Base-by-base conservation (phyloP, 2,113 vertebrate species). In the Nipponia nippon region DNA sequence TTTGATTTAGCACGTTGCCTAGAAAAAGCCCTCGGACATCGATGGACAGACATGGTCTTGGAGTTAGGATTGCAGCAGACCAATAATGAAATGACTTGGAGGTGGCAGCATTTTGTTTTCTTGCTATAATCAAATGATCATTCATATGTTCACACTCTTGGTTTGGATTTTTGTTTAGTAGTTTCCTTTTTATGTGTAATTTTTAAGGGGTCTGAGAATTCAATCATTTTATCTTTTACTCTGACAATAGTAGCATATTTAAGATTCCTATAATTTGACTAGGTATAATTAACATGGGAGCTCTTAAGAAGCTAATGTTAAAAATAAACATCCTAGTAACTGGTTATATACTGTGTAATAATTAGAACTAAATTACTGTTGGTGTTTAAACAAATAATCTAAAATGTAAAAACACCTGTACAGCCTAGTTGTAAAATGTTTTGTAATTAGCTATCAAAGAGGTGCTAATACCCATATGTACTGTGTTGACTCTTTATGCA, bases 401-500 rank as follows among this genome's bases (percentile, higher is more conserved):
- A 72, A 76, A 91, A 72, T 47, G 73, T 65, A 66, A 82, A 86
- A 49, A 29, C 36, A 93, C 27, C 27, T 83, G 25, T 65, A 34
- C 29, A 53, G 11, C 65, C 56, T 63, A 70, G n/a, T 42, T 84
- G 56, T 79, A 32, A 91, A 87, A 84, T 95, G n/a, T 55, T 92
- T 83, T 95, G 42, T 84, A 71, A 55, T 82, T 46, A 47, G 19
- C 70, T 95, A 2, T 77, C 49, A 42, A 62, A 56, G 73, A 81
- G 70, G 21, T 58, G 13, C 19, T 93, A 92, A 90, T 71, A 93
- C 69, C 36, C 50, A 3, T 77, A 21, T 50, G 63, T 83, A 6
- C 49, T 59, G 19, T 97, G 85, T 95, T 89, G 95, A 90, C 50
- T 95, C 92, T 89, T 66, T 40, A 16, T 29, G 50, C 98, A 99